These are phyloP conservation scores for Shargacucullia verbasci DNA, from an alignment of 2,888 invertebrate genomes.

Conservation along the genomic window DNA sequence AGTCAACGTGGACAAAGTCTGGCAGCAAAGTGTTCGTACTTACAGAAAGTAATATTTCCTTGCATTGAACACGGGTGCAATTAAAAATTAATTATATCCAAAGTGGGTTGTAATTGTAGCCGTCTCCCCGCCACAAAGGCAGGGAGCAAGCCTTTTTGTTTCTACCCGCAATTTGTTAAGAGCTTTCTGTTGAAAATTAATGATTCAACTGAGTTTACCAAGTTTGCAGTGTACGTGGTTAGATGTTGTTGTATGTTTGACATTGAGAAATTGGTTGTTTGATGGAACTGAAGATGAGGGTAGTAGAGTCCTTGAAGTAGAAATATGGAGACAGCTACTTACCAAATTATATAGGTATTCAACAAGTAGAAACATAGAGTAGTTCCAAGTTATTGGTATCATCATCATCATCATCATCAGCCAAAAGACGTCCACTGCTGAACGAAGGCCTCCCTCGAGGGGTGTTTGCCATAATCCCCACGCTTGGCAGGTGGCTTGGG, in stretches of 20 bases:
- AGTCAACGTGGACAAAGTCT: neutral
- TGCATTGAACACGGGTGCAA: conserved; percentile 55
- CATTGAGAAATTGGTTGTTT: neutral
- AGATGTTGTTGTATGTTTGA: conserved; percentile 1
- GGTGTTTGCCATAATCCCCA: too few species aligned
- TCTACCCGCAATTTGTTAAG: conserved; percentile 53
- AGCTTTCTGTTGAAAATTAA: conserved; percentile 46
- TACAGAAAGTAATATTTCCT: conserved; percentile 50
- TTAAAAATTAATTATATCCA: conserved; percentile 71
- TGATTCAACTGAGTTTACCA: conserved; percentile 25
- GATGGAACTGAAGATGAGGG: neutral
- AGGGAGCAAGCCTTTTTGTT: conserved; percentile 50
- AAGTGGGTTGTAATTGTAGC: conserved; percentile 57
- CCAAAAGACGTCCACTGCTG: too few species aligned
- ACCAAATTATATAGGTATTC: too few species aligned
- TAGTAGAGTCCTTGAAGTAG: neutral
- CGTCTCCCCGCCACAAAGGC: conserved; percentile 36
- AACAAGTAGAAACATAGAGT: too few species aligned
- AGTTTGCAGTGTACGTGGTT: conserved; percentile 18
- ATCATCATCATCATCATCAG: too few species aligned
- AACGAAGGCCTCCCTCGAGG: too few species aligned
- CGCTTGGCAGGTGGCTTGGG: too few species aligned
- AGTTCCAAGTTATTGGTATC: too few species aligned
- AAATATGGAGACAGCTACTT: too few species aligned
- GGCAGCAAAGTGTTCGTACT: conserved; percentile 8